Conservation (phyloP, 2,797 vertebrate genomes). For the Anableps anableps region DNA sequence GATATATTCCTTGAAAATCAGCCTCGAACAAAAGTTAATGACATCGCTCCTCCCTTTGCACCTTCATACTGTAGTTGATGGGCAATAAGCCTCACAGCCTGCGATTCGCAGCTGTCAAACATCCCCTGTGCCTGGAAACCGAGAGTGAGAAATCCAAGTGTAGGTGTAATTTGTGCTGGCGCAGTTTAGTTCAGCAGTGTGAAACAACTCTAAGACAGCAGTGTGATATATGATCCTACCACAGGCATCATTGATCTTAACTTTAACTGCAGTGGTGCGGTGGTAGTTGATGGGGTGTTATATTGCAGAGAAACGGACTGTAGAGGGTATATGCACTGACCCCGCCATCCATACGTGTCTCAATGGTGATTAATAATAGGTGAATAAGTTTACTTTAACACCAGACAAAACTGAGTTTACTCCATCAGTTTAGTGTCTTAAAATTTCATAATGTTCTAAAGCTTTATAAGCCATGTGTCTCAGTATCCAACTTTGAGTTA, state of each 20-base stretch:
- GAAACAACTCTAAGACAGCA: slow-evolving; percentile 69
- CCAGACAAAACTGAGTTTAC: slow-evolving; percentile 31
- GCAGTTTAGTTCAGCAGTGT: slow-evolving; percentile 69
- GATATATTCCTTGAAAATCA: slow-evolving; percentile 15
- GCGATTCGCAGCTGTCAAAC: slow-evolving; percentile 49
- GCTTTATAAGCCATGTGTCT: slow-evolving; percentile 32
- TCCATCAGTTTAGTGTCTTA: slow-evolving; percentile 4
- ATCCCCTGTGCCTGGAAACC: slow-evolving; percentile 37
- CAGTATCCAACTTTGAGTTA: slow-evolving; percentile 15
- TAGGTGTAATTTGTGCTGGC: slow-evolving; percentile 69
- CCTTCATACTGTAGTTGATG: slow-evolving; percentile 28
- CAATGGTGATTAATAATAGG: slow-evolving; percentile 51
- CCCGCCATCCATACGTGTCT: slow-evolving; percentile 38
- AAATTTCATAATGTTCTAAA: slow-evolving; percentile 25
- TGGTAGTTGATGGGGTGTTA: slow-evolving; percentile 65
- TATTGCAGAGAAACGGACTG: slow-evolving; percentile 59
- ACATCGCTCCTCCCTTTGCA: slow-evolving; percentile 29
- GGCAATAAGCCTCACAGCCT: slow-evolving; percentile 31
- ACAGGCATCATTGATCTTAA: slow-evolving; percentile 70
- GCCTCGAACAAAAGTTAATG: slow-evolving; percentile 21
- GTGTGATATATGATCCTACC: slow-evolving; percentile 64
- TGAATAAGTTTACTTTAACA: slow-evolving; percentile 36
- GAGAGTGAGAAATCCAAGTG: slow-evolving; percentile 41
- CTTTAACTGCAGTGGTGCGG: slow-evolving; percentile 67
- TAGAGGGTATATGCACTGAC: slow-evolving; percentile 35